Evolutionary conservation across 1,140 invertebrate genomes (phyloP), one percentile per base, ranked within the genome.

Genomic region (Capitella teleta): DNA sequence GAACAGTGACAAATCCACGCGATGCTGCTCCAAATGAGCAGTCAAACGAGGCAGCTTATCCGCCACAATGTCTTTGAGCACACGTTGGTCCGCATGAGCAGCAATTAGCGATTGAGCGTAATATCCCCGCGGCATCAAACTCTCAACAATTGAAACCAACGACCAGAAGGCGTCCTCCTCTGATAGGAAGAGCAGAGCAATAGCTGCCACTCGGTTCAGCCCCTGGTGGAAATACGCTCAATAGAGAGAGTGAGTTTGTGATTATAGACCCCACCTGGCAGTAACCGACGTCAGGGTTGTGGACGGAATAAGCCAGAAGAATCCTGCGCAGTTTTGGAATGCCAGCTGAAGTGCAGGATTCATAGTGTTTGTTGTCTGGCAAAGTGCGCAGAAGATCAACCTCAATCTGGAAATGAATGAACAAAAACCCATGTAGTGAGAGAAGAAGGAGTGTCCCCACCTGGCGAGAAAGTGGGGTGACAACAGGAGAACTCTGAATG

Each of bases 111-210:
- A 71, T 30, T 60, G 60, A 41, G 64, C 73, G 63, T 77, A 80
- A 62, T 79, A 79, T 41, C 75, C 71, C 18, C 57, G 54, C 8
- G 78, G 78, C 70, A 79, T 72, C 18, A 79, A 62, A 47, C 66
- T 63, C 38, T 79, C 77, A 4, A 78, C 68, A 41, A 78, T 77
- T 19, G 74, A 71, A 14, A 79, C 76, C 18, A 79, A 60, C 56
- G 74, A 76, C 78, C 78, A 80, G 59, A 79, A 79, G 0, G 78
- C 73, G 60, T 80, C 78, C 57, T 78, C 76, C 61, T 79, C 78
- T 32, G 64, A 57, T 54, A 79, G 62, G 55, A 78, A 78, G 18
- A 80, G 61, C 52, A 80, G 57, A 21, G 76, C 72, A 37, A 79
- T 74, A 21, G 78, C 78, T 30, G 69, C 77, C 19, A 79, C 55